Evolutionary conservation across 2,113 vertebrate genomes (phyloP).

Genomic region (Tiliqua scincoides): DNA sequence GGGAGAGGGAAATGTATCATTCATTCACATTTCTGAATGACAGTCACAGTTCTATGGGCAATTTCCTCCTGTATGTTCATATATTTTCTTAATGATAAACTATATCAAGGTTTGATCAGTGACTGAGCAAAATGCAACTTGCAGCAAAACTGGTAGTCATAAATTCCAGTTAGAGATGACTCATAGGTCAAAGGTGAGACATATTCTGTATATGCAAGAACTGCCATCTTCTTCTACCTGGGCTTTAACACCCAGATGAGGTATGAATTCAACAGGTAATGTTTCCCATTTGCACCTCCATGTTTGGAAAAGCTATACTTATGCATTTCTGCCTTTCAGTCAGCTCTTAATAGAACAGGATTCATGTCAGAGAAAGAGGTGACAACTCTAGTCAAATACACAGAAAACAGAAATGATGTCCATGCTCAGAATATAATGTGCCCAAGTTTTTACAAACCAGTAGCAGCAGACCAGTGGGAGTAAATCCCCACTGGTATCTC

Average conservation of each 20-base stretch:
- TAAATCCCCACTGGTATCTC: background rate
- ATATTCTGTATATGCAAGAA: background rate
- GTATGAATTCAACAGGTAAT: background rate
- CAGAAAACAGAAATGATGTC: no score
- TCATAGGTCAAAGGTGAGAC: background rate
- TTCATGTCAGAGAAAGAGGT: no score
- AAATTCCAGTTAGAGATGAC: no score
- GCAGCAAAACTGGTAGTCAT: background rate
- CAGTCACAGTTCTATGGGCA: background rate
- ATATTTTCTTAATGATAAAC: background rate
- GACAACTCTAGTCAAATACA: no score
- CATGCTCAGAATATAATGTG: background rate
- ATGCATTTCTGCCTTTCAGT: background rate
- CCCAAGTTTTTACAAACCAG: background rate
- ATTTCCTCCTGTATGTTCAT: background rate
- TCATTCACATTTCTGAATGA: background rate
- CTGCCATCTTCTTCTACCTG: no score
- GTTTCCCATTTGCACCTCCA: background rate
- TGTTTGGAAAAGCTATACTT: background rate
- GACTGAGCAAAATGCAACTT: background rate
- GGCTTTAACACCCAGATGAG: background rate
- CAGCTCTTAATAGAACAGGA: background rate
- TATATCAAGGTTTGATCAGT: background rate
- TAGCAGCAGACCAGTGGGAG: background rate
- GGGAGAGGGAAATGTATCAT: background rate